Percentiles rank a stretch among this genome's conserved stretches.
phyloP scores from a whole-genome alignment of 1,140 invertebrate genomes.

The Drosophila rufa region DNA sequence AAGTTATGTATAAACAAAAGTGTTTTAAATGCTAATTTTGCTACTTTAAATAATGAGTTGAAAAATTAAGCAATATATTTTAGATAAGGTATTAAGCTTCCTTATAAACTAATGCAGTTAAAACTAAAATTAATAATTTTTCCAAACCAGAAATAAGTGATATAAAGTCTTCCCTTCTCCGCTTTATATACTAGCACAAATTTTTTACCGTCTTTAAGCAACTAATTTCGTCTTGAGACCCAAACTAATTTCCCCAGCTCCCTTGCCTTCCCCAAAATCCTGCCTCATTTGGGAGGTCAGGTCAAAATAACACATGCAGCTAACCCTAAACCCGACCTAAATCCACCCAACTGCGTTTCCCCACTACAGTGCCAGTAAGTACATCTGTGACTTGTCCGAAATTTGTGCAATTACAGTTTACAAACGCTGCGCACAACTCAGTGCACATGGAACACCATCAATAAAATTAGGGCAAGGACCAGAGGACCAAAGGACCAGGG shows the following conservation, averaged over 20 bases:
- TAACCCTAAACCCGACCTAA: constrained; percentile 15
- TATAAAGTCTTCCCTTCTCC: neutral
- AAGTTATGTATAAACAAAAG: no score
- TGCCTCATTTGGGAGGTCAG: constrained; percentile 1
- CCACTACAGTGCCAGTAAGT: constrained; percentile 2
- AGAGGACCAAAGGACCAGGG: neutral
- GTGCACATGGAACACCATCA: constrained; percentile 79
- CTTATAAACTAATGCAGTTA: neutral
- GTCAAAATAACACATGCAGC: constrained; percentile 15
- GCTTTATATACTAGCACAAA: no score
- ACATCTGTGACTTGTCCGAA: constrained; percentile 49
- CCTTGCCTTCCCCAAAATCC: neutral
- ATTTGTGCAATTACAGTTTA: constrained; percentile 73
- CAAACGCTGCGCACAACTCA: constrained; percentile 71
- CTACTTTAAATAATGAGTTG: no score
- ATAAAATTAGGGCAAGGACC: constrained; percentile 79
- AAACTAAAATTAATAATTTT: neutral
- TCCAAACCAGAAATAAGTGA: neutral
- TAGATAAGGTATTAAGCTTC: no score
- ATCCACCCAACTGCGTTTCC: constrained; percentile 17
- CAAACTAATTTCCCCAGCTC: neutral
- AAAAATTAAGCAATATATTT: no score
- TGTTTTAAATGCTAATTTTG: no score
- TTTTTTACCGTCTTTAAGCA: neutral
- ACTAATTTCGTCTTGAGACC: neutral